Evolutionary conservation across 92 coral and sea anemone genomes (phyloP).

Genomic region (Pocillopora grandis): DNA sequence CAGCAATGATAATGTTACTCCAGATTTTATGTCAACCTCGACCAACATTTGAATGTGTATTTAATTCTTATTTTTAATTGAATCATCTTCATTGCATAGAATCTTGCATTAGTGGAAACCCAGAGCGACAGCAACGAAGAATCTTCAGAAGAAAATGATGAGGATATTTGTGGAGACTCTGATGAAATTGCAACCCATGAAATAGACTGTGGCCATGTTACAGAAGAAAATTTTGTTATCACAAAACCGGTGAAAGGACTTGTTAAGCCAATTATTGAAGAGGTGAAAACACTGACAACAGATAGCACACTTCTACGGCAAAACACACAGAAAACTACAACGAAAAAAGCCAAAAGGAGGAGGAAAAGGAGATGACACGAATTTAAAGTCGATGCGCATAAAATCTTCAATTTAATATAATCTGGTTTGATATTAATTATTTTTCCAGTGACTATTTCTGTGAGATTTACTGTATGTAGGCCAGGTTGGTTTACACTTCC

Average conservation of each 20-base stretch:
- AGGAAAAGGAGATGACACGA: conserved; percentile 20
- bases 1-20: too few species aligned
- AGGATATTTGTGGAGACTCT: conserved; percentile 27
- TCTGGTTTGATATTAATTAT: too few species aligned
- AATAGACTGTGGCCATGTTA: conserved; percentile 50
- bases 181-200: conserved; percentile 63
- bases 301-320: conserved; percentile 8
- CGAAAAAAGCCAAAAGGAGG: conserved; percentile 15
- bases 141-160: conserved; percentile 46
- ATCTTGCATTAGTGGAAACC: conserved; percentile 70
- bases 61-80: background rate
- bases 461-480: too few species aligned
- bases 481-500: too few species aligned
- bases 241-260: conserved; percentile 43
- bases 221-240: conserved; percentile 76
- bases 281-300: conserved; percentile 18
- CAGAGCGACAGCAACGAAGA: conserved; percentile 41
- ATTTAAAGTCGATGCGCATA: background rate
- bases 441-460: too few species aligned
- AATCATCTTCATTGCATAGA: conserved; percentile 38
- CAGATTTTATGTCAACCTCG: too few species aligned
- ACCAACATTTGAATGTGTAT: background rate
- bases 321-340: conserved; percentile 2
- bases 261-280: conserved; percentile 72
- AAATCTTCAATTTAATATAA: background rate